phyloP scores from a whole-genome alignment of 2,113 vertebrate genomes.

The Upupa epops region DNA sequence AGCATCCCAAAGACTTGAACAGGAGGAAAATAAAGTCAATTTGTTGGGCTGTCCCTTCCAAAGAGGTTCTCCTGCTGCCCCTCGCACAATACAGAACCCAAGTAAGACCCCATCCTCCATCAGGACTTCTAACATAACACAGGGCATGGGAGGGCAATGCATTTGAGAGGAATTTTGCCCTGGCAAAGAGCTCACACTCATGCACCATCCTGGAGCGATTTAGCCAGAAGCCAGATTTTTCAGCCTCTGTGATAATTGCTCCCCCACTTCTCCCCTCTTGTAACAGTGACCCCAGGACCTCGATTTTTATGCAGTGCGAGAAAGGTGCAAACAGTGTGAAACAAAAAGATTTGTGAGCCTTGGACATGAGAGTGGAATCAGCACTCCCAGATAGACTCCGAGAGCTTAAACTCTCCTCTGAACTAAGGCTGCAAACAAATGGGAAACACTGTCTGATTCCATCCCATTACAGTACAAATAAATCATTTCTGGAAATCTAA shows the following conservation, averaged over 20 bases:
- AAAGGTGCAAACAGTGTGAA: slow-evolving; percentile 38
- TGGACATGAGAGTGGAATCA: slow-evolving; percentile 29
- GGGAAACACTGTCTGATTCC: slow-evolving; percentile 49
- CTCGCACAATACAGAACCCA: background rate
- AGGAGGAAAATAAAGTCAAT: background rate
- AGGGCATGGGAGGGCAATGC: background rate
- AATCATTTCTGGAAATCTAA: slow-evolving; percentile 68
- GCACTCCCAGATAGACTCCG: slow-evolving; percentile 1
- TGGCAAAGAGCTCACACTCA: background rate
- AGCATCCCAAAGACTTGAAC: background rate
- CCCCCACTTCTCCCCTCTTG: slow-evolving; percentile 27
- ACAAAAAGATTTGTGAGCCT: slow-evolving; percentile 56
- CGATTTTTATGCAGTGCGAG: slow-evolving; percentile 22
- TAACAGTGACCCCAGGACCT: slow-evolving; percentile 37
- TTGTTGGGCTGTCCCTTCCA: background rate
- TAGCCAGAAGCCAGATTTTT: slow-evolving; percentile 36
- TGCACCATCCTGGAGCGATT: background rate
- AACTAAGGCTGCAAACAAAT: slow-evolving; percentile 53
- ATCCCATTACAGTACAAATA: slow-evolving; percentile 67
- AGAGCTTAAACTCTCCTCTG: slow-evolving; percentile 36
- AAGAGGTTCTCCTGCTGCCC: background rate
- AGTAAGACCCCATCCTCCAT: background rate
- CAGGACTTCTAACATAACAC: background rate
- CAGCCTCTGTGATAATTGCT: slow-evolving; percentile 35
- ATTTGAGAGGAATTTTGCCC: background rate